These are phyloP conservation scores for Drosophila burlai DNA, from an alignment of 1,140 invertebrate genomes.

Conservation along the genomic window DNA sequence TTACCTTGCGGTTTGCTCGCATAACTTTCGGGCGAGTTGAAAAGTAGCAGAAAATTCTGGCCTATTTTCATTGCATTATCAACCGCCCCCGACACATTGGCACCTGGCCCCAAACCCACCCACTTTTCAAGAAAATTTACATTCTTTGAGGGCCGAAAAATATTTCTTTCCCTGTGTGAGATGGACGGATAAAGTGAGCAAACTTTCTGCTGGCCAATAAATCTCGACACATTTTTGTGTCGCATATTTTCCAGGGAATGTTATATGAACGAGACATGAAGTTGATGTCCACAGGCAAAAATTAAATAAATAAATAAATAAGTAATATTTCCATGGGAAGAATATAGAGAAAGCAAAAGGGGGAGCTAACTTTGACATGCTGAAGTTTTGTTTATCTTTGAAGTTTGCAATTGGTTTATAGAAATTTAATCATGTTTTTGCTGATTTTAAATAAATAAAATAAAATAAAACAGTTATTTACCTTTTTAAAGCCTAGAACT, in stretches of 20 bases:
- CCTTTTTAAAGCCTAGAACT: too few species aligned
- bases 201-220: constrained; percentile 22
- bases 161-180: constrained; percentile 25
- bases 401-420: neutral
- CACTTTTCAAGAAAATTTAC: constrained; percentile 34
- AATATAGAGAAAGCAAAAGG: neutral
- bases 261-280: neutral
- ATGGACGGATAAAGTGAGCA: constrained; percentile 1
- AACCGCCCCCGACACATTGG: constrained; percentile 29
- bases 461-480: too few species aligned
- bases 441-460: too few species aligned
- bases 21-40: constrained; percentile 57
- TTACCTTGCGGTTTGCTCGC: constrained; percentile 67
- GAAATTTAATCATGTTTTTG: neutral
- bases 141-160: constrained; percentile 22
- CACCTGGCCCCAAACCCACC: constrained; percentile 20
- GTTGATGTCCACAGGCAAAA: constrained; percentile 3
- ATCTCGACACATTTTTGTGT: constrained; percentile 37
- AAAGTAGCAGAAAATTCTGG: constrained; percentile 48
- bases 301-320: neutral
- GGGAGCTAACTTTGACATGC: neutral
- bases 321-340: neutral
- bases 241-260: constrained; percentile 8
- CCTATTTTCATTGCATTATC: constrained; percentile 52
- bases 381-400: neutral